A percentile compares a stretch with the other conserved stretches of the same genome.
Conservation (phyloP, 2,113 vertebrate species). For the Desmodus rotundus region DNA sequence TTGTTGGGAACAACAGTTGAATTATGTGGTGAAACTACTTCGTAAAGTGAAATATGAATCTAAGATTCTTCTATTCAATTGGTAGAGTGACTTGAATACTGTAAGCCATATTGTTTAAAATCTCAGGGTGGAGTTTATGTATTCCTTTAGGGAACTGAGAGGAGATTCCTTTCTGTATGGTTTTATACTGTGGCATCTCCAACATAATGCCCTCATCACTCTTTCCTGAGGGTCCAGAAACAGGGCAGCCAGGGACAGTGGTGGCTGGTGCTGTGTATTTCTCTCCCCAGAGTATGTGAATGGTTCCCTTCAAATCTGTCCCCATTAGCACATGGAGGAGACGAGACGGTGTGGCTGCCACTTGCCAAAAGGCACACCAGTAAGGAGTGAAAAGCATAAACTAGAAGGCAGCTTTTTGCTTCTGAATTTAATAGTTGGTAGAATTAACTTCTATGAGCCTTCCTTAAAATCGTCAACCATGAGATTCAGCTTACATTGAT, state of each 20-base stretch:
- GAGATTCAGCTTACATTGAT: conserved; percentile 11
- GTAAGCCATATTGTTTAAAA: neutral
- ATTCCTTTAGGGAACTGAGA: neutral
- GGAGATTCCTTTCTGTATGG: neutral
- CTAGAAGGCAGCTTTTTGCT: neutral
- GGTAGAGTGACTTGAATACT: neutral
- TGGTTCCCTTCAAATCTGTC: neutral
- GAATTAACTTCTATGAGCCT: neutral
- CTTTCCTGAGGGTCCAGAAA: neutral
- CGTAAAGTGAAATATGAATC: conserved; percentile 13
- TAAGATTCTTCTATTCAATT: neutral
- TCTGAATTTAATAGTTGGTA: neutral
- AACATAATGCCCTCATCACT: neutral
- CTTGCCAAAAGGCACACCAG: neutral
- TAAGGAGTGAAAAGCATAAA: neutral
- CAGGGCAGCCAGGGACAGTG: neutral
- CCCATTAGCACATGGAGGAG: neutral
- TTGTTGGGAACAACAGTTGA: neutral
- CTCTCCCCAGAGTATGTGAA: neutral
- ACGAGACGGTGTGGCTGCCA: neutral
- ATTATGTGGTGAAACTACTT: neutral
- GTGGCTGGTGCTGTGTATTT: neutral
- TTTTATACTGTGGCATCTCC: neutral
- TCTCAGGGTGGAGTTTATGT: accelerated
- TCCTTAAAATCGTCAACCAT: neutral